Evolutionary conservation across 2,113 vertebrate species (phyloP), one percentile per base, ranked within the genome.

Genomic region (Cettia cetti): DNA sequence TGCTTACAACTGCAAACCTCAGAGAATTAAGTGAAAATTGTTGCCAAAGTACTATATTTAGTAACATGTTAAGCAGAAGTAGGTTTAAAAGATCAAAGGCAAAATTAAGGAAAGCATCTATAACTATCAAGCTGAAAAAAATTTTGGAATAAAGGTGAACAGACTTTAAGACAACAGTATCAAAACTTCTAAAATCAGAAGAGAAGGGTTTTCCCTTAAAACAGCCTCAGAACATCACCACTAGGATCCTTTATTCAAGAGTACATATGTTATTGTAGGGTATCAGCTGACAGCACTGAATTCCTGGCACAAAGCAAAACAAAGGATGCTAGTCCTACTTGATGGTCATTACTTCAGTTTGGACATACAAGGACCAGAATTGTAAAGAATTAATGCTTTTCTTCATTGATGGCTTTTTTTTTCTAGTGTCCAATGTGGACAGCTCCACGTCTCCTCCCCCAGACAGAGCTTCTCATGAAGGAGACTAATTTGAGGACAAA

Each of bases 371-470:
- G 57, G 71, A 61, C 68, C 72, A 89, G 56, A 84, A 59, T 3
- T 15, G 9, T 56, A 60, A 91, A 54, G 42, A 77, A 42, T 82
- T 92, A 94, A 77, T 95, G 79, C 71, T 94, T 87, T 92, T 83
- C 53, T 74, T 88, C 31, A 50, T 5, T 15, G 22, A 94, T 93
- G 79, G 74, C 87, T 95, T 95, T 50, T 79, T 61, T 79, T 65
- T 47, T 37, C 47, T 89, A 61, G 79, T 22, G 59, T 92, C 81
- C 94, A 94, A 37, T 72, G 37, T 89, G 94, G 94, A 90, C 87
- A 91, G 90, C 35, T 56, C 60, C 39, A 92, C 42, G 79, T 90
- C 42, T 92, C 74, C 90, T 86, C 16, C 78, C 45, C 28, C 33
- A 53, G 59, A 24, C 3, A 82, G 39, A 85, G 53, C 63, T 94